These are phyloP conservation scores for Campoplex capitator DNA, from an alignment of 2,888 invertebrate genomes.

Conservation along the genomic window DNA sequence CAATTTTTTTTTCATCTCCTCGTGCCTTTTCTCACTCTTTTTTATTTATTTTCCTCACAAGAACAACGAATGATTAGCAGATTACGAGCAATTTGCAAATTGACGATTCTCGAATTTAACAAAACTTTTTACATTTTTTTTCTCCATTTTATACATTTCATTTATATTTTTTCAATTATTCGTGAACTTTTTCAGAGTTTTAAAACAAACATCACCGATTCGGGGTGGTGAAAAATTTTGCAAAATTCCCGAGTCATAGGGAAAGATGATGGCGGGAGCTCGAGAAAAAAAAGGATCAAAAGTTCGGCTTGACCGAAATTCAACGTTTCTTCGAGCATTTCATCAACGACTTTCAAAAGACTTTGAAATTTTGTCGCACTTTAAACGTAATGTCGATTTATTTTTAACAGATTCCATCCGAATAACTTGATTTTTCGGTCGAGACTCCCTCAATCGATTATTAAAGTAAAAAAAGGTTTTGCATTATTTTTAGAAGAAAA, in stretches of 20 bases:
- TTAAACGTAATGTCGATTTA: not conserved
- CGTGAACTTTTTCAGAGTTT: not conserved
- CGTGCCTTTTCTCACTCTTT: not conserved
- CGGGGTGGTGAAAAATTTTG: not conserved
- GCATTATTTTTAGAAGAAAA: not conserved
- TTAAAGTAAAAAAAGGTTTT: not conserved
- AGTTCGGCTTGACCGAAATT: not conserved
- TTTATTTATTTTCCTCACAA: not conserved
- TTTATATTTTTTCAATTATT: not conserved
- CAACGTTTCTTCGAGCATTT: not conserved
- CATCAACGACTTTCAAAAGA: not conserved
- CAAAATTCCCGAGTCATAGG: not conserved
- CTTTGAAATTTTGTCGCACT: not conserved
- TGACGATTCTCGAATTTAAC: not conserved
- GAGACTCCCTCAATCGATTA: not conserved
- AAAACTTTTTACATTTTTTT: not conserved
- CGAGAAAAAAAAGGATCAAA: not conserved
- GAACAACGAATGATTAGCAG: not conserved
- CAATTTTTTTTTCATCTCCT: slow-evolving; percentile 29
- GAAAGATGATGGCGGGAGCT: not conserved
- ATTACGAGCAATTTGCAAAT: not conserved
- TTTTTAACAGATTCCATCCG: not conserved
- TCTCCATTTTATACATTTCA: not conserved
- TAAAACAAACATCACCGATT: not conserved
- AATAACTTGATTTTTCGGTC: not conserved